These are phyloP conservation scores for Meloidogyne chitwoodi DNA, from an alignment of 1,140 invertebrate genomes.

Conservation along the genomic window DNA sequence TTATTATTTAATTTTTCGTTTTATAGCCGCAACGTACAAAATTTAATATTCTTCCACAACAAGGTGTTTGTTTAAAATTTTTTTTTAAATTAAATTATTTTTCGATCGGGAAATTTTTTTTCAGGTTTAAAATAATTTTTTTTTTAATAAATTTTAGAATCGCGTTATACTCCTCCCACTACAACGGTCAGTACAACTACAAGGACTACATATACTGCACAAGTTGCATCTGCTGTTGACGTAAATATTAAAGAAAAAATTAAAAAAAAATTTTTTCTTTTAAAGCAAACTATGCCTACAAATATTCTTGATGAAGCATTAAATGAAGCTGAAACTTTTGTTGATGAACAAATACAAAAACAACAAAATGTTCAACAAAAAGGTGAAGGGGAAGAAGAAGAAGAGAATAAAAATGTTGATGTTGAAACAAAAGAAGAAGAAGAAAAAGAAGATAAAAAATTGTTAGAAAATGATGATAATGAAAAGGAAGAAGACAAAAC, in stretches of 20 bases:
- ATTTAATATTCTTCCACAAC: neutral
- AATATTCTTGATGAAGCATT: conserved; percentile 37
- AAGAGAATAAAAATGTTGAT: neutral
- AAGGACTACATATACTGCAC: conserved; percentile 19
- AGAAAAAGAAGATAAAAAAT: neutral
- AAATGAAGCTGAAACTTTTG: conserved; percentile 37
- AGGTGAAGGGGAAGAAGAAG: neutral
- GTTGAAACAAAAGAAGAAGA: neutral
- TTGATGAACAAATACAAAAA: conserved; percentile 12
- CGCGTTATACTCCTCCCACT: neutral
- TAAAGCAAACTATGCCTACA: conserved; percentile 36
- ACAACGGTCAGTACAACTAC: neutral
- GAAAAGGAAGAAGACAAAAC: neutral
- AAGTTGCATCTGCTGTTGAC: neutral
- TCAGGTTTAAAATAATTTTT: neutral
- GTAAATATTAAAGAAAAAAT: neutral
- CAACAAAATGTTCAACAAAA: neutral
- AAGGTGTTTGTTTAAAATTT: neutral
- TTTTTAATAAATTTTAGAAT: neutral
- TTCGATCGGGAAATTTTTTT: too few relatives aligned
- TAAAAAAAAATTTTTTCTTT: neutral
- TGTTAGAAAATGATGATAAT: neutral
- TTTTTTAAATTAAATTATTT: too few relatives aligned
- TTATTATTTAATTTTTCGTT: neutral
- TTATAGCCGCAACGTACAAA: neutral